phyloP scores from a whole-genome alignment of 2,113 vertebrate species.

The Montifringilla adamsi region DNA sequence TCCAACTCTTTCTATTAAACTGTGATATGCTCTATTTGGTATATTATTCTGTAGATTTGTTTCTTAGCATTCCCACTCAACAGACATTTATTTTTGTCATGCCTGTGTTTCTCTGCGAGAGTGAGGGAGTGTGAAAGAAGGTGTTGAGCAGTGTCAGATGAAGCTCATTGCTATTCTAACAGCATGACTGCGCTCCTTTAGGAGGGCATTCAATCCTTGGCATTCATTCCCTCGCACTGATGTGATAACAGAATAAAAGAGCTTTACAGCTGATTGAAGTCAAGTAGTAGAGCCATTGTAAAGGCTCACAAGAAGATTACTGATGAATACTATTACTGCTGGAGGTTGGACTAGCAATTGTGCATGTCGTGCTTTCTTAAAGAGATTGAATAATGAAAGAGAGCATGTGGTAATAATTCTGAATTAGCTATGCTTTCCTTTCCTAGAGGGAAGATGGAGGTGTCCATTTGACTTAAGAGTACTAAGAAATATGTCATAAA shows the following conservation, averaged over 20 bases:
- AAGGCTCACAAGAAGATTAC: slow-evolving; percentile 49
- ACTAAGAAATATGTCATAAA: background rate
- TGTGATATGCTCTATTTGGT: slow-evolving; percentile 20
- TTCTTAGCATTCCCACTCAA: background rate
- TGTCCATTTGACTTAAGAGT: background rate
- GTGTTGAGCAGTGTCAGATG: background rate
- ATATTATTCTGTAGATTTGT: slow-evolving; percentile 12
- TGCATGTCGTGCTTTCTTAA: background rate
- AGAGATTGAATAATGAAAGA: slow-evolving; percentile 7
- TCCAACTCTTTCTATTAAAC: background rate
- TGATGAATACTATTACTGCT: slow-evolving; percentile 50
- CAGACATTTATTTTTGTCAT: slow-evolving; percentile 45
- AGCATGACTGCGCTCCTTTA: slow-evolving; percentile 19
- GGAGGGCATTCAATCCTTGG: slow-evolving; percentile 63
- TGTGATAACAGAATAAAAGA: slow-evolving; percentile 71
- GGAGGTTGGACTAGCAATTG: slow-evolving; percentile 38
- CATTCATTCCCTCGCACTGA: slow-evolving; percentile 57
- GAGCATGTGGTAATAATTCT: background rate
- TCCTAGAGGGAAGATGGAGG: background rate
- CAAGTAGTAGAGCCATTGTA: slow-evolving; percentile 64
- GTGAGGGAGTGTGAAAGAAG: background rate
- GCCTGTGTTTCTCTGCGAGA: slow-evolving; percentile 23
- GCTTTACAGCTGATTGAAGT: slow-evolving; percentile 72
- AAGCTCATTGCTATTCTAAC: slow-evolving; percentile 62
- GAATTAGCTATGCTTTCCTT: background rate